Evolutionary conservation across 2,888 invertebrate genomes (phyloP), one percentile per base, ranked within the genome.

Genomic region (Cryptus armator): DNA sequence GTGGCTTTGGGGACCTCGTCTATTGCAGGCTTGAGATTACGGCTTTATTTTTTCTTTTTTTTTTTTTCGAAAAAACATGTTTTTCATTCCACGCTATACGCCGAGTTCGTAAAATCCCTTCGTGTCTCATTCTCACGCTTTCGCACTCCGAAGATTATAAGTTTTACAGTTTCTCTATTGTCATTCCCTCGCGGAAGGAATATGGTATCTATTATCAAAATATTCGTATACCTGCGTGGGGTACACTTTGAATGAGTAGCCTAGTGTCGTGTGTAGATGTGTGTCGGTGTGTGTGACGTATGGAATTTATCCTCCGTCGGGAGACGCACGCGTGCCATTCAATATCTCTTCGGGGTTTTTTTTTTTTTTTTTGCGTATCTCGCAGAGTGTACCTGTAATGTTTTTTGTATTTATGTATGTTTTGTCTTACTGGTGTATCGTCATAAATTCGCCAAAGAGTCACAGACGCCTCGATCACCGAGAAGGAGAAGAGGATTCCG

Each of bases 141-240:
- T 56, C 43, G 12, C 78, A 67, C 56, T 82, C 70, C 59, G 56
- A 80, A 70, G 72, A 80, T 72, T 46, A 71, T 76, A 80, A 76
- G 44, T 62, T 43, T 76, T 53, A 85, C 66, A 79, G 53, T 53
- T 62, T 32, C 62, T 76, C 82, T 83, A 85, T 83, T 80, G 82
- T 82, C 82, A 80, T 83, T 83, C 79, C 85, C 72, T 79, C 67
- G 71, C 71, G 76, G 59, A 76, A 80, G 85, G 82, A 83, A 85
- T 76, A 71, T 71, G 43, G 48, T 67, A 53, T 79, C 82, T 80
- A 79, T 85, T 85, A 85, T 85, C 75, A 85, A 85, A 85, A 85
- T 80, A 82, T 80, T 37, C 80, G 76, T 76, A 67, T 76, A 79
- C 51, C 78, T 37, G 74, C 64, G 37, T 43, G 29, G 37, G 68